Percentiles rank a stretch among this genome's conserved stretches.
Conservation (phyloP, 2,113 vertebrate genomes). For the Mirza zaza region DNA sequence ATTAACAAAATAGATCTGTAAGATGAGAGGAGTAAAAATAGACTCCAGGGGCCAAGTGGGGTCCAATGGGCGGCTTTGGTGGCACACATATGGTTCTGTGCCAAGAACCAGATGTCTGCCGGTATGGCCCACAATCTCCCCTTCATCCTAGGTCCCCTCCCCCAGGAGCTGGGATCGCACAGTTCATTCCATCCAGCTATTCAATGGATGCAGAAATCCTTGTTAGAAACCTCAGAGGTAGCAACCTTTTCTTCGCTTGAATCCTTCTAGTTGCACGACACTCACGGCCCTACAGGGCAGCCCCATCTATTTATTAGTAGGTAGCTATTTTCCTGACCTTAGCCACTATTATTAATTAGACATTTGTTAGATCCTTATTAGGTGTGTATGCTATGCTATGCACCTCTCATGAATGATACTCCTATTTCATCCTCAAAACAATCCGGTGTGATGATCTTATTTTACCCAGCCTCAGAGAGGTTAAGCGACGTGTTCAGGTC, state of each 20-base stretch:
- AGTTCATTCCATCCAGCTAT: not conserved
- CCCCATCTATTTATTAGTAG: not conserved
- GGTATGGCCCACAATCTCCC: not conserved
- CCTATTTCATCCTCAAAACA: not conserved
- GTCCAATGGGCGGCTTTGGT: not conserved
- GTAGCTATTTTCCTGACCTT: not conserved
- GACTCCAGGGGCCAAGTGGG: slow-evolving; percentile 57
- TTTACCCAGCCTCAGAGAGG: not conserved
- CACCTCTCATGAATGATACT: not conserved
- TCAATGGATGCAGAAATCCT: not conserved
- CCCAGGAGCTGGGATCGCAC: not conserved
- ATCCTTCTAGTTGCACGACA: not conserved
- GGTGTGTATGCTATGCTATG: not conserved
- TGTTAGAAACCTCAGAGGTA: not conserved
- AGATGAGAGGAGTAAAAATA: slow-evolving; percentile 61
- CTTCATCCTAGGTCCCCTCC: not conserved
- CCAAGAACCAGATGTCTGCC: slow-evolving; percentile 26
- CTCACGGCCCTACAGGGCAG: not conserved
- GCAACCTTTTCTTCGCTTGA: not conserved
- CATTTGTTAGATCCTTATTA: not conserved
- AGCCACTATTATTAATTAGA: not conserved
- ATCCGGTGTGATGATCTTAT: not conserved
- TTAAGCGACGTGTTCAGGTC: not conserved
- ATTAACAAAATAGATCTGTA: slow-evolving; percentile 46
- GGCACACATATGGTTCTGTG: not conserved